Conservation (phyloP, 2,113 vertebrate species). For the Fregata magnificens region DNA sequence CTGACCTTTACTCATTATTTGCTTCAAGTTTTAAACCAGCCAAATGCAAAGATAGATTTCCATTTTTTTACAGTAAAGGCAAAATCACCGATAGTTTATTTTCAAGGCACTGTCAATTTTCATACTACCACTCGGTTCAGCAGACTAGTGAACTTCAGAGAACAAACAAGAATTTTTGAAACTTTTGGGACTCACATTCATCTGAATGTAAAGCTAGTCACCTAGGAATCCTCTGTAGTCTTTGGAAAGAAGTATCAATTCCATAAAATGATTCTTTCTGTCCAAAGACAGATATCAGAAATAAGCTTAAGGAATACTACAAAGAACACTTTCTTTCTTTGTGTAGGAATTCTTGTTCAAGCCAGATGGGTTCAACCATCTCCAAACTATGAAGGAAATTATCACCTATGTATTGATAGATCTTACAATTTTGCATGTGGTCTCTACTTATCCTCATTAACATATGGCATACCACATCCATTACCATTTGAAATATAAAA, state of each 20-base stretch:
- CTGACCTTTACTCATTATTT: neutral
- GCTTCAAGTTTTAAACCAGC: neutral
- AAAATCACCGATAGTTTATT: neutral
- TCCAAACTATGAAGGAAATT: neutral
- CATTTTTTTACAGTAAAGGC: neutral
- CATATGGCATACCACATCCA: no score
- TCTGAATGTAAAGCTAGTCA: neutral
- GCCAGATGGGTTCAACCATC: neutral
- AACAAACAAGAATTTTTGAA: neutral
- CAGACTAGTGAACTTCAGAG: neutral
- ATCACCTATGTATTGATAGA: neutral
- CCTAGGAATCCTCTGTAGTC: neutral
- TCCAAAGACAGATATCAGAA: neutral
- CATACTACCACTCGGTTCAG: neutral
- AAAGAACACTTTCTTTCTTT: neutral
- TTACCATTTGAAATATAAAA: neutral
- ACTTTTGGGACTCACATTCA: neutral
- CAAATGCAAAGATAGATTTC: neutral
- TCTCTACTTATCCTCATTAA: rapidly evolving
- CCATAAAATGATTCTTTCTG: neutral
- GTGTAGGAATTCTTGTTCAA: neutral
- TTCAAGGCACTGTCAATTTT: neutral
- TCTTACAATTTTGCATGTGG: neutral
- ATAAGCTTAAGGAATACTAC: neutral
- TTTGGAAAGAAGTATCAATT: neutral